These are phyloP conservation scores for Sinella curviseta DNA, from an alignment of 1,140 invertebrate species.

Conservation along the genomic window DNA sequence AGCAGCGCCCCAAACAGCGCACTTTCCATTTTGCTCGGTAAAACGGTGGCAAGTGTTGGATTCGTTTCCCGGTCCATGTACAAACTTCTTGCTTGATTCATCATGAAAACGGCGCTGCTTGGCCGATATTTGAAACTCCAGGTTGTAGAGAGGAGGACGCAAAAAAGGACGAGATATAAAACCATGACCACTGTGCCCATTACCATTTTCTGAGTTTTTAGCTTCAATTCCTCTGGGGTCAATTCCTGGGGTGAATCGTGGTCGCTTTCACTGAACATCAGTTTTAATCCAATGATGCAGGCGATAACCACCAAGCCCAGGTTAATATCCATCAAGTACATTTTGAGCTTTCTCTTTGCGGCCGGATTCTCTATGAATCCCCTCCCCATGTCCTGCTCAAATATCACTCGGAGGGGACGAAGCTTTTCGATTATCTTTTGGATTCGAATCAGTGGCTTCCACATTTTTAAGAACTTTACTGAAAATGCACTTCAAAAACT, in stretches of 20 bases:
- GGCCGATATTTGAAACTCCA: background rate
- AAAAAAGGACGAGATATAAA: background rate
- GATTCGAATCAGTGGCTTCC: background rate
- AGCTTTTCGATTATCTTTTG: background rate
- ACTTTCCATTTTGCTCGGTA: background rate
- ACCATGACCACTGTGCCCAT: background rate
- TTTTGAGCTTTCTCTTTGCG: background rate
- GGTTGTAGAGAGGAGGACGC: background rate
- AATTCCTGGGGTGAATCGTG: background rate
- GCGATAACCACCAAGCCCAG: background rate
- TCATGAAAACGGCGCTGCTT: background rate
- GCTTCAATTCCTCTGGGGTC: background rate
- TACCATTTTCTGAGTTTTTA: background rate
- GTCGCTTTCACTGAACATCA: background rate
- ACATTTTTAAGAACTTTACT: too few species aligned
- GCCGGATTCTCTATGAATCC: background rate
- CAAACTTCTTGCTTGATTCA: background rate
- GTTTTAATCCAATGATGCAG: background rate
- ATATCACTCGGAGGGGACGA: background rate
- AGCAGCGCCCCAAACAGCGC: background rate
- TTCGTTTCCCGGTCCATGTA: background rate
- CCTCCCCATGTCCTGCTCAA: background rate
- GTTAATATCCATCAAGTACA: background rate
- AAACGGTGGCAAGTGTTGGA: background rate
- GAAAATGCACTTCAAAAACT: too few species aligned